These are phyloP conservation scores for Phylloscopus trochilus DNA, from an alignment of 2,113 vertebrate species.

Conservation along the genomic window DNA sequence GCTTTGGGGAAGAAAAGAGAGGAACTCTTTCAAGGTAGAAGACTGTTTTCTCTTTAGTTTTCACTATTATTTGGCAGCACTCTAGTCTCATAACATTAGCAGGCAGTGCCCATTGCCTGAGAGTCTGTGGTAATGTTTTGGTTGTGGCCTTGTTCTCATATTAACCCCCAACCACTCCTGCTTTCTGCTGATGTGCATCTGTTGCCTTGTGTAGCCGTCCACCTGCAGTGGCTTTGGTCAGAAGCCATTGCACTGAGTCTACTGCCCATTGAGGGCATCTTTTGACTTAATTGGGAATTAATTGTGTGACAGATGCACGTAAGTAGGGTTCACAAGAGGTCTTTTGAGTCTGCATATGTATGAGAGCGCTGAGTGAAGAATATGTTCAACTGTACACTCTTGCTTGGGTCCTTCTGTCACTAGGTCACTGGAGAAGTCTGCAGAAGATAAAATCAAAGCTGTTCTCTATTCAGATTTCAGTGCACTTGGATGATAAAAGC, in stretches of 20 bases:
- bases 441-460: not conserved
- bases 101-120: not conserved
- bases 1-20: not conserved
- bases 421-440: not conserved
- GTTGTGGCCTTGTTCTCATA: fast-evolving
- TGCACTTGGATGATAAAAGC: not conserved
- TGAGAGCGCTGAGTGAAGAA: not conserved
- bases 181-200: not conserved
- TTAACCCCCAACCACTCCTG: not conserved
- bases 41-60: not conserved
- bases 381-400: not conserved
- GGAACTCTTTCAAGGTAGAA: not conserved
- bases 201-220: not conserved
- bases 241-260: fast-evolving
- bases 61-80: not conserved
- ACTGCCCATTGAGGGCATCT: not conserved
- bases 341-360: not conserved
- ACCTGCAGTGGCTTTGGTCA: not conserved
- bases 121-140: not conserved
- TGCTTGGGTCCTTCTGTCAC: not conserved
- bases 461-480: not conserved
- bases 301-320: not conserved
- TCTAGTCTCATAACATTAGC: not conserved
- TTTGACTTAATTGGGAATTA: not conserved
- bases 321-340: not conserved